These are phyloP conservation scores for Tichodroma muraria DNA, from an alignment of 2,113 vertebrate species.

Conservation along the genomic window DNA sequence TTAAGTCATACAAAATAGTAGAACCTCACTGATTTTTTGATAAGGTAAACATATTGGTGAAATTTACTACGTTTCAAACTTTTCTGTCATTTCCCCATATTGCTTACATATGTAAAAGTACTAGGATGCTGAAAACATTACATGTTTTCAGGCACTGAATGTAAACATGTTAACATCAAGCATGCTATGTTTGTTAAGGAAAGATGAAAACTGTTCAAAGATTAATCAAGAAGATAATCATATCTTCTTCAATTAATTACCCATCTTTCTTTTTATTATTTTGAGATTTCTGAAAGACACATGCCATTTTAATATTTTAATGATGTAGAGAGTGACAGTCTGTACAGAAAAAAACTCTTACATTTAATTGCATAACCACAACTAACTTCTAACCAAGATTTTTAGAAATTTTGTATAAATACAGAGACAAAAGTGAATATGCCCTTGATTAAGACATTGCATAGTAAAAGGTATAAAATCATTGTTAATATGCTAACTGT, in stretches of 20 bases:
- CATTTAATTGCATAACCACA: background rate
- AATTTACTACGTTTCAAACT: background rate
- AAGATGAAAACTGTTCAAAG: background rate
- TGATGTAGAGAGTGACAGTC: background rate
- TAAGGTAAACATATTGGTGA: background rate
- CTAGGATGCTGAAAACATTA: background rate
- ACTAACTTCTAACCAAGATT: background rate
- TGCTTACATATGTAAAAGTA: background rate
- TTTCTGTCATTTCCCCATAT: background rate
- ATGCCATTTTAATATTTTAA: background rate
- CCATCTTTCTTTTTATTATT: background rate
- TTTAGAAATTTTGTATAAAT: background rate
- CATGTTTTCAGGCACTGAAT: background rate
- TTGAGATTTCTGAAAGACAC: background rate
- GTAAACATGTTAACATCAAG: background rate
- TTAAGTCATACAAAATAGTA: background rate
- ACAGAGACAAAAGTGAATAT: background rate
- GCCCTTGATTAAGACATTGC: background rate
- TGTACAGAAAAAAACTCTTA: background rate
- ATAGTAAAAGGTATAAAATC: background rate
- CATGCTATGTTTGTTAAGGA: background rate
- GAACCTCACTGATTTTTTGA: background rate
- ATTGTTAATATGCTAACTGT: background rate
- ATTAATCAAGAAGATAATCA: background rate
- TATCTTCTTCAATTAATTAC: background rate